Evolutionary conservation across 1,140 invertebrate genomes (phyloP), one percentile per base, ranked within the genome.

Genomic region (Drosophila orosa): DNA sequence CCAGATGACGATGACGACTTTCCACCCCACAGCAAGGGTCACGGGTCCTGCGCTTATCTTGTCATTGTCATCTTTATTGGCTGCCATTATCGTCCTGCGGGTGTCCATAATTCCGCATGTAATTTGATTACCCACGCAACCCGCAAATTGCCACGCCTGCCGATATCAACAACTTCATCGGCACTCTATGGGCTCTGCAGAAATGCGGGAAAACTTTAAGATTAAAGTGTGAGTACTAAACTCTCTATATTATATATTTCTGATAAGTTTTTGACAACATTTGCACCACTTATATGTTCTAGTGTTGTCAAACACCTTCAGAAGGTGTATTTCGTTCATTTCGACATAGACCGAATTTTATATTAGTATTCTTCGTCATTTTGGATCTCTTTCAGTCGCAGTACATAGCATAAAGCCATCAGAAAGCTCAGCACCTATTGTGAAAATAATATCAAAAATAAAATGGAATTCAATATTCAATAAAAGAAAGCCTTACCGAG

Each of bases 41-140:
- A 67, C 50, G 63, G 67, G 68, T 69, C 69, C 56, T 37, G 44
- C 81, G 81, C 79, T 85, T 85, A 83, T 87, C 80, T 77, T 83
- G 67, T 89, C 84, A 80, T 67, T 77, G 72, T 67, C 72, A 87
- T 87, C 83, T 87, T 89, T 87, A 89, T 87, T 87, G 84, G 84
- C 76, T 80, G 74, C 81, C 60, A 80, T 78, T 77, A 63, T 78
- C 63, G 65, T 87, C 61, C 84, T 87, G 76, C 84, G 84, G 84
- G 84, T 79, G 66, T 76, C 76, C 83, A 83, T 87, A 87, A 80
- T 83, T 68, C 52, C 50, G 48, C 74, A 61, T 78, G 79, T 87
- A 87, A 87, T 87, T 87, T 79, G 83, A 87, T 87, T 77, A 54
- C 79, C 67, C 80, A 78, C 76, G 69, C 69, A 78, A 31, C 61